These are phyloP conservation scores for Gallinago undulata DNA, from an alignment of 2,113 vertebrate species.

Conservation along the genomic window DNA sequence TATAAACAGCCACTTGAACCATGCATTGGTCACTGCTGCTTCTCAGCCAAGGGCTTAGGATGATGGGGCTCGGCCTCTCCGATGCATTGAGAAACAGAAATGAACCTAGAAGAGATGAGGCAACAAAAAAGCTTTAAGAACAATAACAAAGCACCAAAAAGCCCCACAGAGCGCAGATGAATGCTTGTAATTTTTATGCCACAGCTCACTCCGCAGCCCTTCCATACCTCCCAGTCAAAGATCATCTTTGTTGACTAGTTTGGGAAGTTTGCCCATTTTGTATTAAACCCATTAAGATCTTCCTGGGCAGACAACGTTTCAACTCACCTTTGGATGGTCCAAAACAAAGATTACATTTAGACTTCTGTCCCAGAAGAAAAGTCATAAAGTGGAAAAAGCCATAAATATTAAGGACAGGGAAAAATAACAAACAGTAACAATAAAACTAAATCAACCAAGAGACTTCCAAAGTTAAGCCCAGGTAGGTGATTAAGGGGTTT, in stretches of 20 bases:
- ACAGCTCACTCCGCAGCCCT: neutral
- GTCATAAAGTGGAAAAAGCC: neutral
- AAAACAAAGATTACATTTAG: neutral
- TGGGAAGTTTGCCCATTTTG: neutral
- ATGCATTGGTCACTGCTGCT: conserved; percentile 80
- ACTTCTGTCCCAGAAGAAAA: neutral
- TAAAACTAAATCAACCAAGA: neutral
- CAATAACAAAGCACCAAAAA: neutral
- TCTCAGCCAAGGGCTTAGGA: conserved; percentile 92
- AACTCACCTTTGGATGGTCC: neutral
- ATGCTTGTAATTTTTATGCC: neutral
- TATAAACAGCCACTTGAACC: conserved; percentile 88
- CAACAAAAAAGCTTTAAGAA: neutral
- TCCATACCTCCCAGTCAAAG: neutral
- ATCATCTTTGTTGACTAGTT: neutral
- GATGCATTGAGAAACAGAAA: conserved; percentile 89
- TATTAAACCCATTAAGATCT: neutral
- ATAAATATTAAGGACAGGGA: neutral
- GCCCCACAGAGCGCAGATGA: neutral
- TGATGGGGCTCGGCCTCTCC: conserved; percentile 78
- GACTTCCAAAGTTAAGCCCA: neutral
- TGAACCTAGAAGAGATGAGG: conserved; percentile 76
- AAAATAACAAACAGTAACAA: neutral
- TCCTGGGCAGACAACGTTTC: neutral
- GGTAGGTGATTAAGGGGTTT: neutral